Percentiles rank a stretch among this genome's conserved stretches.
Evolutionary conservation across 2,797 vertebrate genomes (phyloP).

Genomic region (Cuculus canorus): DNA sequence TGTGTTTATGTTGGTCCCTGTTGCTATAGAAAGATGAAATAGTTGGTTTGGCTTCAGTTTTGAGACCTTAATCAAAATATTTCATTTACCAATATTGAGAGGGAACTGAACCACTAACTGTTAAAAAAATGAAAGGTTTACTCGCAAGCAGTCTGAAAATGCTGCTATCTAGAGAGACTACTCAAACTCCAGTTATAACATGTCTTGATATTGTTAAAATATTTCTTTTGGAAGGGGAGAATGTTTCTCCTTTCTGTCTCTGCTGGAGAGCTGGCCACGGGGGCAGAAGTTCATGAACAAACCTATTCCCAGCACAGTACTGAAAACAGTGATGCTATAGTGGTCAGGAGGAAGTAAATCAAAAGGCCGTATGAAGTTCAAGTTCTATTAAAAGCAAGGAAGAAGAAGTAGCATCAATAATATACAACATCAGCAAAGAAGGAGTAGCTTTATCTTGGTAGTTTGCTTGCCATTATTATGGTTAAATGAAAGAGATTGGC

Average conservation of each 20-base stretch:
- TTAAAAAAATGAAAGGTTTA: background rate
- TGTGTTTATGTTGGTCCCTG: background rate
- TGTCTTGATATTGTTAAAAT: background rate
- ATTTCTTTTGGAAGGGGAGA: background rate
- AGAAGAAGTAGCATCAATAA: background rate
- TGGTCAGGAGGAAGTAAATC: background rate
- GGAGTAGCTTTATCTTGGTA: background rate
- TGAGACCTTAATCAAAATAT: constrained; percentile 16
- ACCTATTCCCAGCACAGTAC: background rate
- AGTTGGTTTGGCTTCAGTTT: background rate
- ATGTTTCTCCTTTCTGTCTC: background rate
- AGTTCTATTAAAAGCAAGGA: background rate
- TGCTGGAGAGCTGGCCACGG: background rate
- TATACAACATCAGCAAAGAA: background rate
- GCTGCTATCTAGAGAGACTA: background rate
- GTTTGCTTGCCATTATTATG: background rate
- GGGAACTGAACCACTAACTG: background rate
- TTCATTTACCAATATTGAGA: background rate
- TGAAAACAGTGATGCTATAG: background rate
- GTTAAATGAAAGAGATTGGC: background rate
- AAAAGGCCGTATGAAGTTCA: background rate
- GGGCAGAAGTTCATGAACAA: background rate
- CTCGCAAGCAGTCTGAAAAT: background rate
- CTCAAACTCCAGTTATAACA: background rate
- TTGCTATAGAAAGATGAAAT: constrained; percentile 1